A percentile compares a stretch with the other conserved stretches of the same genome.
Evolutionary conservation across 1,140 invertebrate species (phyloP).

Genomic region (Brachionus plicatilis): DNA sequence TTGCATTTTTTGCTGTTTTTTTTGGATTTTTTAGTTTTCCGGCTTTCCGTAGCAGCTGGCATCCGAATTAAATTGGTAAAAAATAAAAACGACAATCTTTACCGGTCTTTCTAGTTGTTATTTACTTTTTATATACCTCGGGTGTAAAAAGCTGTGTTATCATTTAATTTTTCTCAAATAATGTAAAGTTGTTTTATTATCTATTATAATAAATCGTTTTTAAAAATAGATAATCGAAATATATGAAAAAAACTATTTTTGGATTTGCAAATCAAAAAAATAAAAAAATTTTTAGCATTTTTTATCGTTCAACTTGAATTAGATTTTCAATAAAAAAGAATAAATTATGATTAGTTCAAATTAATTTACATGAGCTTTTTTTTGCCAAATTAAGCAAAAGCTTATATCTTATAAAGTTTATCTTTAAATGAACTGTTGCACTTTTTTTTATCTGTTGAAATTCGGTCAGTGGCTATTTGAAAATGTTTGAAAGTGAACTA

Average conservation of each 20-base stretch:
- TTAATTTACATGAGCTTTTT: background rate
- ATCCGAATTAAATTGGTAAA: background rate
- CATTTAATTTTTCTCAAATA: background rate
- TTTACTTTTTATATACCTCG: background rate
- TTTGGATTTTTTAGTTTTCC: background rate
- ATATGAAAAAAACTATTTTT: conserved; percentile 13
- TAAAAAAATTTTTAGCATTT: background rate
- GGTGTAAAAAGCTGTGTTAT: background rate
- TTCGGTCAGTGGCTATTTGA: too few species aligned
- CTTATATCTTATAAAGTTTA: background rate
- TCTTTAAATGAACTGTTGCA: background rate
- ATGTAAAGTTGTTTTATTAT: background rate
- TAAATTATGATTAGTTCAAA: conserved; percentile 19
- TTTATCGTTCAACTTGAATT: conserved; percentile 28
- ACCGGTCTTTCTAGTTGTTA: background rate
- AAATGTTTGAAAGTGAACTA: too few species aligned
- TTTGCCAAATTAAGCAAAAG: too few species aligned
- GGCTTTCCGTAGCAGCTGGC: background rate
- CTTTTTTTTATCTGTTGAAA: background rate
- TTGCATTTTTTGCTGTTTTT: background rate
- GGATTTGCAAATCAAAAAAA: background rate
- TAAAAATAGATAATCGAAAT: background rate
- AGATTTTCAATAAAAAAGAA: conserved; percentile 19
- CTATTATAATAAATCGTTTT: background rate
- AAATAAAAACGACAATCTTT: background rate